Evolutionary conservation across 2,888 invertebrate genomes (phyloP).

Genomic region (Euplexia lucipara): DNA sequence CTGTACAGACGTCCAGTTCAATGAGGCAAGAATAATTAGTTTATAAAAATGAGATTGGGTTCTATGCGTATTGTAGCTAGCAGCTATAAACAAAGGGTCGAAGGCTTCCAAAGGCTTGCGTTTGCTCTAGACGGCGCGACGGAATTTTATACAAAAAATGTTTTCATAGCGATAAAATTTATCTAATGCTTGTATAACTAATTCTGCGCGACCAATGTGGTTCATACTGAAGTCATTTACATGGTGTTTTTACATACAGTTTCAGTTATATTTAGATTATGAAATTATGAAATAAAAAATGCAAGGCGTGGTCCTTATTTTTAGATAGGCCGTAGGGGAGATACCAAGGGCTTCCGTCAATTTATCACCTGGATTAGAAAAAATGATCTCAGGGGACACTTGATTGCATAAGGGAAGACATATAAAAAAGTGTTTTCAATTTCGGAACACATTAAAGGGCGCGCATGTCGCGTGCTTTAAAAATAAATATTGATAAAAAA

Average conservation of each 20-base stretch:
- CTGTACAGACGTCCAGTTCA: slow-evolving; percentile 63
- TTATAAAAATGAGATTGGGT: slow-evolving; percentile 46
- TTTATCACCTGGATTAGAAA: slow-evolving; percentile 85
- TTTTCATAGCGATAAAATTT: slow-evolving; percentile 1
- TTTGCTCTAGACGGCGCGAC: slow-evolving; percentile 37
- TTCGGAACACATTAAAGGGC: slow-evolving; percentile 28
- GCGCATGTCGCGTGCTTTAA: slow-evolving; percentile 41
- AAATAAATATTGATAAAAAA: slow-evolving; percentile 70
- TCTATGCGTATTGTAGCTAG: slow-evolving; percentile 42
- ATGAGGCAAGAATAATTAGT: slow-evolving; percentile 58
- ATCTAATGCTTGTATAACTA: too few relatives aligned
- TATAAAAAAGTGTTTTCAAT: slow-evolving; percentile 57
- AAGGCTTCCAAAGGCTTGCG: slow-evolving; percentile 20
- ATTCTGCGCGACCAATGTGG: too few relatives aligned
- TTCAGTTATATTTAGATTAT: slow-evolving; percentile 58
- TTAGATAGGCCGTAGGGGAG: slow-evolving; percentile 74
- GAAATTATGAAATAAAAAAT: slow-evolving; percentile 74
- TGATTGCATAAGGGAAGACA: slow-evolving; percentile 63
- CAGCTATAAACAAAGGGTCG: slow-evolving; percentile 37
- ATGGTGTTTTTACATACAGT: slow-evolving; percentile 38
- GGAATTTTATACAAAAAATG: slow-evolving; percentile 14
- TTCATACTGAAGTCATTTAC: slow-evolving; percentile 35
- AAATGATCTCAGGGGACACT: slow-evolving; percentile 74
- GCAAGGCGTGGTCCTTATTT: slow-evolving; percentile 71
- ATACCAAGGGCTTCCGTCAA: slow-evolving; percentile 74